Base-by-base conservation (phyloP, 2,888 invertebrate species). In the Hydropsyche betteni region DNA sequence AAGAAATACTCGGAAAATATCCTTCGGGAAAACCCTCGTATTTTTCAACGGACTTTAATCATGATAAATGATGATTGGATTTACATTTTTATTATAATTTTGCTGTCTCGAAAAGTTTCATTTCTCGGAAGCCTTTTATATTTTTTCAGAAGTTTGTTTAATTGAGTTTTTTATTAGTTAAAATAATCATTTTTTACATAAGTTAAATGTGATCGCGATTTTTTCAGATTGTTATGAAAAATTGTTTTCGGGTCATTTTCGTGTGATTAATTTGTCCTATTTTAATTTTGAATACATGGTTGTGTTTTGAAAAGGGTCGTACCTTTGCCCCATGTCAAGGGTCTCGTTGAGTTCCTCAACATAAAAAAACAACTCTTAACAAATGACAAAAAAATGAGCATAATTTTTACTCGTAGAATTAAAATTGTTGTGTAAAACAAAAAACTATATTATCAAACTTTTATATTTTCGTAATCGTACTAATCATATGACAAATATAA, bases 261-360 rank as follows among this genome's bases (percentile, higher is more conserved):
- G 53, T 53, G 12, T 53, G 53, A 53, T 53, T 53, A 4, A 53
- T 53, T 53, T 53, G 53, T 14, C 53, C 14, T 2, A 53, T 53
- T 53, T 53, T 53, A 53, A 53, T 53, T 8, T 8, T 14, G 53
- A 53, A 53, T 10, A 12, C 53, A 14, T 6, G 53, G 1, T n/a
- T 5, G 5, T n/a, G 53, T 14, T 53, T 53, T 53, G 53, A 53
- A 16, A 53, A 53, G 53, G 53, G 53, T 53, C 53, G 53, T 16
- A 53, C 53, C 53, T 53, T 53, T 53, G 51, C 10, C 5, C 53
- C 12, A 12, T 12, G 7, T 53, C 14, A 16, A 53, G 53, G 53
- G 14, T 53, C 53, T 53, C 10, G 53, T 53, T 5, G 53, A 53
- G 14, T 53, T 4, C 2, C 53, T 53, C 53, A 16, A 53, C 53